phyloP scores from a whole-genome alignment of 2,888 invertebrate species.

The Cyaniris semiargus region DNA sequence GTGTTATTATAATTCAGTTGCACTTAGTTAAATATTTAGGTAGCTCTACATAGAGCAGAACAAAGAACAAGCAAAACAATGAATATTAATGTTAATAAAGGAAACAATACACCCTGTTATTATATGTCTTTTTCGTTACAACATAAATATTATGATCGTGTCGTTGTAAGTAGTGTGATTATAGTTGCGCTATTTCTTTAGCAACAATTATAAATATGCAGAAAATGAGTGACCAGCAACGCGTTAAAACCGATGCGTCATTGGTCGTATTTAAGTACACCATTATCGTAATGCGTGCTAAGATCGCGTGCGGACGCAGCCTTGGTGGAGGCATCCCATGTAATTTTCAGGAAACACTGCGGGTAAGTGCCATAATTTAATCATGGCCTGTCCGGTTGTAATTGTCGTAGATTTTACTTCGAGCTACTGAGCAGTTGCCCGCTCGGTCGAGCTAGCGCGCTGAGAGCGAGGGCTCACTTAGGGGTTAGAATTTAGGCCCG shows the following conservation, averaged over 20 bases:
- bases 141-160: conserved; percentile 25
- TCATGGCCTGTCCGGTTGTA: conserved; percentile 73
- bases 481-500: no score
- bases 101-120: conserved; percentile 20
- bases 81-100: conserved; percentile 17
- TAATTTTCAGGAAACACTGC: conserved; percentile 79
- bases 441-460: conserved; percentile 49
- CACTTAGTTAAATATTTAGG: not conserved
- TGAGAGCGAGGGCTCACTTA: not conserved
- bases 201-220: conserved; percentile 52
- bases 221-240: conserved; percentile 59
- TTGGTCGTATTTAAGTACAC: conserved; percentile 68
- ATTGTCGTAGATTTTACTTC: conserved; percentile 73
- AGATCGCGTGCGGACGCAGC: conserved; percentile 74
- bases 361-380: conserved; percentile 78
- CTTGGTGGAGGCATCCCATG: conserved; percentile 77
- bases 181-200: conserved; percentile 48
- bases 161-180: conserved; percentile 41
- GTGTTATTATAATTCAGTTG: not conserved
- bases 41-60: not conserved
- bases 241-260: conserved; percentile 77
- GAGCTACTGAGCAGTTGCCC: conserved; percentile 63
- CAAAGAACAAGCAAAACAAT: conserved; percentile 5
- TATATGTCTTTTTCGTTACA: conserved; percentile 26
- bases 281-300: conserved; percentile 72